phyloP scores from a whole-genome alignment of 1,140 invertebrate genomes.

The Pentalonia nigronervosa region DNA sequence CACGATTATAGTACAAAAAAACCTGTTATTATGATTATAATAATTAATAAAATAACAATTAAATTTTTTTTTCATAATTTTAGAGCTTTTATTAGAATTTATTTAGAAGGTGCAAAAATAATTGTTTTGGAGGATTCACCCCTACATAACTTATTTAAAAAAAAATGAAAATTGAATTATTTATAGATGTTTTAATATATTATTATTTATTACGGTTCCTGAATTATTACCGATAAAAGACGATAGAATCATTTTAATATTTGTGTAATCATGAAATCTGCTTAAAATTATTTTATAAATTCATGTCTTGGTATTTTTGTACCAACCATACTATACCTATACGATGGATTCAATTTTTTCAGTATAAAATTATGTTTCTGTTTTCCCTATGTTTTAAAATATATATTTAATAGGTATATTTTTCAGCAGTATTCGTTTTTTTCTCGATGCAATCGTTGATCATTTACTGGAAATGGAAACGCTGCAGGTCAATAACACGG shows the following conservation, averaged over 20 bases:
- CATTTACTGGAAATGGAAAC: slow-evolving; percentile 44
- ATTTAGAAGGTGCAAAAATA: neutral
- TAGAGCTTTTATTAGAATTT: neutral
- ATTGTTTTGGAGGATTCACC: neutral
- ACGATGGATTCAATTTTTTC: neutral
- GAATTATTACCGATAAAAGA: neutral
- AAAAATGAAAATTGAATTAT: neutral
- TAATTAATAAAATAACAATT: neutral
- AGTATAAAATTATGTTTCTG: neutral
- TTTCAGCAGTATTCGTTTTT: slow-evolving; percentile 7
- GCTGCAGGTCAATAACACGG: neutral
- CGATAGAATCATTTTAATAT: neutral
- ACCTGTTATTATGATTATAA: neutral
- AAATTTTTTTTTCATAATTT: neutral
- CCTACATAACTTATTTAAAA: neutral
- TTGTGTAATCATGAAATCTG: neutral
- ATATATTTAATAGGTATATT: neutral
- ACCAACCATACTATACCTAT: no score
- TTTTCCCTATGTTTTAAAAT: neutral
- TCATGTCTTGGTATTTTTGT: no score
- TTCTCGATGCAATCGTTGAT: slow-evolving; percentile 42
- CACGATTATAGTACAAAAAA: neutral
- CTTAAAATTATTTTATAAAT: neutral
- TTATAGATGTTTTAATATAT: neutral
- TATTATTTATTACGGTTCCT: neutral